Evolutionary conservation across 2,888 invertebrate species (phyloP).

Genomic region (Tachina lurida): DNA sequence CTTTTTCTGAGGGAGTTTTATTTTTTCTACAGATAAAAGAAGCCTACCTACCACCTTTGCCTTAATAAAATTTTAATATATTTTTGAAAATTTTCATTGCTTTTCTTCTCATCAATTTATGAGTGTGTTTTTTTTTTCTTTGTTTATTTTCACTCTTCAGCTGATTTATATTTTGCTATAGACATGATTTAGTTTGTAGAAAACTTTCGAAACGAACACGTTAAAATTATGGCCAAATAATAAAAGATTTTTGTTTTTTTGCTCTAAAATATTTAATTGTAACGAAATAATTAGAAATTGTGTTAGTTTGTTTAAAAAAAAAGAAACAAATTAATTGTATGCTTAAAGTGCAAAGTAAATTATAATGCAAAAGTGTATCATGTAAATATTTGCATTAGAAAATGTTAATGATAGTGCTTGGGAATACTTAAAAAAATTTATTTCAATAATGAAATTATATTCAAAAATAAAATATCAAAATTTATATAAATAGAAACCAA

Average conservation of each 20-base stretch:
- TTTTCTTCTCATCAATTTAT: conserved; percentile 46
- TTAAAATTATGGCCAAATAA: conserved; percentile 66
- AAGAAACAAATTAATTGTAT: conserved; percentile 6
- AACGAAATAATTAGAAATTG: conserved; percentile 26
- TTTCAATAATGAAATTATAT: neutral
- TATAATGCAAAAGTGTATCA: neutral
- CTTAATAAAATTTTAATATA: conserved; percentile 24
- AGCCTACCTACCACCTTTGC: neutral
- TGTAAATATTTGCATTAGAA: neutral
- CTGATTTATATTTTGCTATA: conserved; percentile 59
- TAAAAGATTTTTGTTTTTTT: conserved; percentile 28
- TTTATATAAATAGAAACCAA: neutral
- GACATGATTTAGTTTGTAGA: conserved; percentile 77
- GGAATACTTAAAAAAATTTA: neutral
- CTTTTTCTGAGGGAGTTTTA: conserved; percentile 1
- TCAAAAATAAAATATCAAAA: neutral
- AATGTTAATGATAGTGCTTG: neutral
- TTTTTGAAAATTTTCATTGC: conserved; percentile 40
- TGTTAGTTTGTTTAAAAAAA: neutral
- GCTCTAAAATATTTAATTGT: conserved; percentile 6
- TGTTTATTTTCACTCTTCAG: conserved; percentile 33
- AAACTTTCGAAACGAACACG: conserved; percentile 78
- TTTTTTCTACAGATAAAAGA: neutral
- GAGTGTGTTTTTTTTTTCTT: conserved; percentile 21
- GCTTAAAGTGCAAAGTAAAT: conserved; percentile 16